A percentile compares a stretch with the other conserved stretches of the same genome.
phyloP scores from a whole-genome alignment of 2,888 invertebrate genomes.

The Colletes collaris region DNA sequence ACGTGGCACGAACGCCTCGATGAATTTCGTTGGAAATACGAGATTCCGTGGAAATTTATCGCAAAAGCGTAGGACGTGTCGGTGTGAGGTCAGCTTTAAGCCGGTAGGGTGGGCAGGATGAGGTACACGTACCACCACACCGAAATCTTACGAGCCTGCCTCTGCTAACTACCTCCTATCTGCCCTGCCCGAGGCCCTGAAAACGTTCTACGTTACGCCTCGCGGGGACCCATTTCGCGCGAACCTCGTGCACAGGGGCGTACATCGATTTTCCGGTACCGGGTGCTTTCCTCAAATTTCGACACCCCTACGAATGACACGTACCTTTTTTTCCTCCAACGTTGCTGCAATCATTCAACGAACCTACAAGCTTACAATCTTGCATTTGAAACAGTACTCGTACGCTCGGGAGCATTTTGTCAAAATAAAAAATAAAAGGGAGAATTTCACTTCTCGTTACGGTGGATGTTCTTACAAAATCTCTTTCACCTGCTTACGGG shows the following conservation, averaged over 20 bases:
- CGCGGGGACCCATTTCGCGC: constrained; percentile 81
- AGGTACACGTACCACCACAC: constrained; percentile 76
- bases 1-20: not conserved
- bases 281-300: not conserved
- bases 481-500: no score
- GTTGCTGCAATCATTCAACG: no score
- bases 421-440: no score
- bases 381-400: no score
- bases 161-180: constrained; percentile 81
- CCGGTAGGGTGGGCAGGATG: constrained; percentile 74
- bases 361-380: no score
- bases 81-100: constrained; percentile 64
- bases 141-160: constrained; percentile 79
- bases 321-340: not conserved
- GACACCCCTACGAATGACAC: not conserved
- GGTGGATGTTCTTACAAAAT: no score
- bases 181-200: constrained; percentile 80
- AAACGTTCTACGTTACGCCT: constrained; percentile 80
- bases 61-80: not conserved
- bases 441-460: no score
- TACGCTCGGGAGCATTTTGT: no score
- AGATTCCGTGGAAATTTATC: not conserved
- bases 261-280: constrained; percentile 54
- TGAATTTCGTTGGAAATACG: not conserved
- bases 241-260: constrained; percentile 68